Conservation (phyloP, 2,113 vertebrate genomes). For the Chaetura pelagica region DNA sequence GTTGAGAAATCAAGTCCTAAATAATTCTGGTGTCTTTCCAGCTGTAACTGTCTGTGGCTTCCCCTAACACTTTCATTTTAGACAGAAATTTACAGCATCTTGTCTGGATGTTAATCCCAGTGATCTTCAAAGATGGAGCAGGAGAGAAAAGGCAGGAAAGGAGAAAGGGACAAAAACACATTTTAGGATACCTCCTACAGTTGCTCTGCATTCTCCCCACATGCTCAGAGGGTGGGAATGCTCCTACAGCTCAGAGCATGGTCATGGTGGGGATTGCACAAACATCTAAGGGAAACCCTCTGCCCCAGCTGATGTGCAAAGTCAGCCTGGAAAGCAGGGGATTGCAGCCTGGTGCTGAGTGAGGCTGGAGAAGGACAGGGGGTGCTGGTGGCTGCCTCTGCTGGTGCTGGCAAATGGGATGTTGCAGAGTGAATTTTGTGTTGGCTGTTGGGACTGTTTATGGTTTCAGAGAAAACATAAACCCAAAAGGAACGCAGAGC, state of each 20-base stretch:
- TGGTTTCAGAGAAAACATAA: neutral
- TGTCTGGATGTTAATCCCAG: neutral
- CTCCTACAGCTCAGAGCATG: neutral
- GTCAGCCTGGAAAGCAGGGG: neutral
- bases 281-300: neutral
- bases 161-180: neutral
- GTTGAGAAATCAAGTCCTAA: neutral
- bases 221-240: neutral
- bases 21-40: neutral
- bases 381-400: neutral
- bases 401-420: accelerated
- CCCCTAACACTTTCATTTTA: neutral
- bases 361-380: neutral
- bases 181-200: neutral
- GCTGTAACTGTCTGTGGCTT: neutral
- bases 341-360: accelerated
- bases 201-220: accelerated
- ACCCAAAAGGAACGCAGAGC: neutral
- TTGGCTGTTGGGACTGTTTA: neutral
- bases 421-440: neutral
- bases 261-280: neutral
- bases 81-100: neutral
- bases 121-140: neutral
- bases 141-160: neutral
- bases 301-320: neutral